phyloP scores from a whole-genome alignment of 1,140 invertebrate genomes.

The Neotoxoptera formosana region DNA sequence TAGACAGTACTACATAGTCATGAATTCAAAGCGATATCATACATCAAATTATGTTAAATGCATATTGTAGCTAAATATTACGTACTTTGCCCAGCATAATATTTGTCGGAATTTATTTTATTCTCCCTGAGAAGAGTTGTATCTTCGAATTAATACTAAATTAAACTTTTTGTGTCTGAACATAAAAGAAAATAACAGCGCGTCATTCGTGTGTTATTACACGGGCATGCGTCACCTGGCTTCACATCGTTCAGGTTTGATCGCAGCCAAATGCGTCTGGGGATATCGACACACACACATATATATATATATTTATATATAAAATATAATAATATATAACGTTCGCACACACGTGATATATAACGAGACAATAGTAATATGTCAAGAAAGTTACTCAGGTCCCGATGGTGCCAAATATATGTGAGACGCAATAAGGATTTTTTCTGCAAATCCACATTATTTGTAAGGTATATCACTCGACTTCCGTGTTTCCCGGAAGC shows the following conservation, averaged over 20 bases:
- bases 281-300: neutral
- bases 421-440: neutral
- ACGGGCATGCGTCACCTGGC: neutral
- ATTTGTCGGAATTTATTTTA: neutral
- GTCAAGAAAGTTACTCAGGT: neutral
- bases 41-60: neutral
- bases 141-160: neutral
- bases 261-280: neutral
- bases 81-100: neutral
- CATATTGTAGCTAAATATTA: neutral
- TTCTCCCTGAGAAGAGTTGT: neutral
- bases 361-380: neutral
- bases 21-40: neutral
- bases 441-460: neutral
- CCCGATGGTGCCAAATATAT: neutral
- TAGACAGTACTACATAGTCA: too few species aligned
- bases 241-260: neutral
- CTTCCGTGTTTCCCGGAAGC: neutral
- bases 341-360: neutral
- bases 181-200: neutral
- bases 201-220: conserved; percentile 14
- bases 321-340: neutral
- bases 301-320: too few species aligned
- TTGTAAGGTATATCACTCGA: neutral
- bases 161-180: neutral